These are phyloP conservation scores for Lingula anatina DNA, from an alignment of 2,888 invertebrate species.

Conservation along the genomic window DNA sequence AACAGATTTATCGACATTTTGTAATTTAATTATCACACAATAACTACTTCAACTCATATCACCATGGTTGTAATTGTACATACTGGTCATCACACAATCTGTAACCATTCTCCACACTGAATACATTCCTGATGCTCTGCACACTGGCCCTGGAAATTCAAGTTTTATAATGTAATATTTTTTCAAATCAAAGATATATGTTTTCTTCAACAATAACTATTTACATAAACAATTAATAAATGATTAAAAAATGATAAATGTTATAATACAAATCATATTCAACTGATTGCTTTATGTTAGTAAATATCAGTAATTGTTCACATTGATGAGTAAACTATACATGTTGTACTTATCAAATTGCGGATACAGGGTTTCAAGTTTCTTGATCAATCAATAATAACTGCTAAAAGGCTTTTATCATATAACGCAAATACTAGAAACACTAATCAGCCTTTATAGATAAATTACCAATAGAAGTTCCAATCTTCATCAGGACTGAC, in stretches of 20 bases:
- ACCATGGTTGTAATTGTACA: too few relatives aligned
- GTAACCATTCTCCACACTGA: conserved; percentile 87
- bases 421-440: too few relatives aligned
- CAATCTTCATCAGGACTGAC: conserved; percentile 87
- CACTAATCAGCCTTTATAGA: too few relatives aligned
- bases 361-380: background rate
- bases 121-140: conserved; percentile 82
- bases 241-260: background rate
- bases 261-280: background rate
- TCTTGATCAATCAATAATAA: background rate
- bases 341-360: too few relatives aligned
- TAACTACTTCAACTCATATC: too few relatives aligned
- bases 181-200: too few relatives aligned
- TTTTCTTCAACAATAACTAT: too few relatives aligned
- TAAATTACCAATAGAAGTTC: conserved; percentile 83
- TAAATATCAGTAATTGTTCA: background rate
- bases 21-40: too few relatives aligned
- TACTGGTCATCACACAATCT: conserved; percentile 88
- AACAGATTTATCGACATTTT: too few relatives aligned
- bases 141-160: conserved; percentile 68
- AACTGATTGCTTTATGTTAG: background rate
- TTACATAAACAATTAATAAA: too few relatives aligned
- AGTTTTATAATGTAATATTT: conserved; percentile 1
- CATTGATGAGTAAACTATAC: too few relatives aligned
- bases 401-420: too few relatives aligned